These are phyloP conservation scores for Poeciliopsis presidionis DNA, from an alignment of 2,797 vertebrate genomes.

Conservation along the genomic window DNA sequence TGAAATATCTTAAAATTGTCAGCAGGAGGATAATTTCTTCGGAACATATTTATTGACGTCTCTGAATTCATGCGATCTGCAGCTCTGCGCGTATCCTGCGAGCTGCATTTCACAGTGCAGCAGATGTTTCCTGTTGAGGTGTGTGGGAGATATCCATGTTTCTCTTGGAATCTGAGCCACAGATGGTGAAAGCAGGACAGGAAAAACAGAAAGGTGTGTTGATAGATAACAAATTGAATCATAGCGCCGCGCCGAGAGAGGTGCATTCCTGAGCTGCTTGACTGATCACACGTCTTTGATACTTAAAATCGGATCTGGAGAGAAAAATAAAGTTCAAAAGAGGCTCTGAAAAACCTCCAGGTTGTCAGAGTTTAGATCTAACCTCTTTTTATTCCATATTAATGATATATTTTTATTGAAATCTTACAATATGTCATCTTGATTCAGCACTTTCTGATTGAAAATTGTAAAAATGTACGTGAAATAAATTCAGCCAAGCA, in stretches of 20 bases:
- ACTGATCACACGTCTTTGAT: constrained; percentile 28
- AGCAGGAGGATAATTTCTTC: not conserved
- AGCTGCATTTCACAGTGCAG: constrained; percentile 43
- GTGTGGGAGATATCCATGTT: constrained; percentile 59
- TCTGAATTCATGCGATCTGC: constrained; percentile 28
- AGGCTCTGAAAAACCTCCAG: not conserved
- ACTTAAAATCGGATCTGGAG: constrained; percentile 7
- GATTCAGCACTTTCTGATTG: not conserved
- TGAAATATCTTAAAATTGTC: not conserved
- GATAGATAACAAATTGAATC: constrained; percentile 54
- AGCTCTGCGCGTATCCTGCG: constrained; percentile 37
- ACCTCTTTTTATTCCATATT: not conserved
- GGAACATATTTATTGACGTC: constrained; percentile 51
- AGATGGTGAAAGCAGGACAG: constrained; percentile 54
- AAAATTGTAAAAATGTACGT: not conserved
- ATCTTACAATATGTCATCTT: not conserved
- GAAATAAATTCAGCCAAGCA: not conserved
- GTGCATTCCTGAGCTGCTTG: constrained; percentile 33
- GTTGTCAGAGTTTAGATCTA: not conserved
- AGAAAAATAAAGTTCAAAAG: not conserved
- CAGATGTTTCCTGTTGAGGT: constrained; percentile 77
- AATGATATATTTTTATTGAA: not conserved
- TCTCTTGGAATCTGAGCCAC: constrained; percentile 60
- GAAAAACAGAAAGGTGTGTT: constrained; percentile 61
- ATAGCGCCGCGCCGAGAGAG: constrained; percentile 12